A percentile compares a stretch with the other conserved stretches of the same genome.
Evolutionary conservation across 2,888 invertebrate genomes (phyloP).

Genomic region (Chloromyia formosa): DNA sequence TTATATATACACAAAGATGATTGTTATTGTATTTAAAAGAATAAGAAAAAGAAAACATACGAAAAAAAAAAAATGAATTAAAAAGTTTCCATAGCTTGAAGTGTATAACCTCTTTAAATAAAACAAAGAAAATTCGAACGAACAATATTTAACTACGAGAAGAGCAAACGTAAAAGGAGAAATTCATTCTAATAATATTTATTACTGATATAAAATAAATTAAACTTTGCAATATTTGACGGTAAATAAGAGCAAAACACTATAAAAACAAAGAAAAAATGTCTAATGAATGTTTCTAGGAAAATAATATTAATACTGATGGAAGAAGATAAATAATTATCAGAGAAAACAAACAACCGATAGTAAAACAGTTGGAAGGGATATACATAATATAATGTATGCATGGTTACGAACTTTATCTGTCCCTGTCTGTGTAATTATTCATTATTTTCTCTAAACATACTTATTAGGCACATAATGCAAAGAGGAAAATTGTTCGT

Average conservation of each 20-base stretch:
- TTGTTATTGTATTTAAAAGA: conserved; percentile 41
- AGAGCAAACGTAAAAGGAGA: neutral
- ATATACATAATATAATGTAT: neutral
- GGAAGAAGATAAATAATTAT: too few relatives aligned
- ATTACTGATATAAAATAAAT: conserved; percentile 16
- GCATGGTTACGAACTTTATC: neutral
- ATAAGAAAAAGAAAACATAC: conserved; percentile 19
- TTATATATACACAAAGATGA: conserved; percentile 33
- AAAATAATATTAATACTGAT: neutral
- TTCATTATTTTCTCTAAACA: neutral
- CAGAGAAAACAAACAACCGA: too few relatives aligned
- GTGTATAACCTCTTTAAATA: conserved; percentile 11
- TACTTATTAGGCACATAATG: too few relatives aligned
- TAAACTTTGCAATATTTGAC: conserved; percentile 16
- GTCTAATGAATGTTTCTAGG: conserved; percentile 27
- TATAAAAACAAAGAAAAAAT: too few relatives aligned
- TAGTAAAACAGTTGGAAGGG: neutral
- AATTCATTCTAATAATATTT: neutral
- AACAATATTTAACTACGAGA: conserved; percentile 8
- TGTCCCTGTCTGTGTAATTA: conserved; percentile 1
- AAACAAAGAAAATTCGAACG: conserved; percentile 19
- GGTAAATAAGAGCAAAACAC: neutral
- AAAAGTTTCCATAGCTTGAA: conserved; percentile 39
- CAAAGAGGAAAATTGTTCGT: conserved; percentile 23
- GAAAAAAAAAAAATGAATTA: neutral